Percentiles rank a stretch among this genome's conserved stretches.
These are phyloP conservation scores for Mythimna vitellina DNA, from an alignment of 2,888 invertebrate genomes.

Conservation along the genomic window DNA sequence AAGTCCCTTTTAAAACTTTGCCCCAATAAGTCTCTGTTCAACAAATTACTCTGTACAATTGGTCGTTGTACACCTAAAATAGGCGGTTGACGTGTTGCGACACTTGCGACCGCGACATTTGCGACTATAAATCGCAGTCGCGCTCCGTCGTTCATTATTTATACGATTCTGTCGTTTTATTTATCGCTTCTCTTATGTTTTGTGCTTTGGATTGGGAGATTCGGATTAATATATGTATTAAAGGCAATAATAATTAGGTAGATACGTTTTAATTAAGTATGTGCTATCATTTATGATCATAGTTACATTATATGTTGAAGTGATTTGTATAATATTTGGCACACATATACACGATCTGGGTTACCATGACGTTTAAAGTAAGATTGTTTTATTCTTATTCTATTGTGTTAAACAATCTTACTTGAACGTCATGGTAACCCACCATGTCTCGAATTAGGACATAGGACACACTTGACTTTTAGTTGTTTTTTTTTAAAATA, in stretches of 20 bases:
- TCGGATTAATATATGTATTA: slow-evolving; percentile 20
- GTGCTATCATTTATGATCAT: not conserved
- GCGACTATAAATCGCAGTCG: slow-evolving; percentile 68
- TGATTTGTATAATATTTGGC: not conserved
- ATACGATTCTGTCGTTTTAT: slow-evolving; percentile 62
- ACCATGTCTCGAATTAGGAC: not conserved
- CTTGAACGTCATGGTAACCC: too few relatives aligned
- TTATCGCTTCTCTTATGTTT: slow-evolving; percentile 54
- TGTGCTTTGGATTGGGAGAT: slow-evolving; percentile 35
- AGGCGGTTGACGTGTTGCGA: slow-evolving; percentile 66
- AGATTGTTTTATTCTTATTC: too few relatives aligned
- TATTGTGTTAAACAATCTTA: too few relatives aligned
- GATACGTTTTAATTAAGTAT: too few relatives aligned
- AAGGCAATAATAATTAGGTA: not conserved
- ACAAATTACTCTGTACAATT: slow-evolving; percentile 50
- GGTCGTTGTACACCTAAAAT: slow-evolving; percentile 57
- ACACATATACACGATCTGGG: too few relatives aligned
- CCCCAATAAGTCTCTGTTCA: slow-evolving; percentile 36
- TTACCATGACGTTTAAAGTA: too few relatives aligned
- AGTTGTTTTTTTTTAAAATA: too few relatives aligned
- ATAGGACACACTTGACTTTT: too few relatives aligned
- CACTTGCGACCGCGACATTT: slow-evolving; percentile 66
- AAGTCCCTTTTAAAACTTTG: not conserved
- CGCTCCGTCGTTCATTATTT: slow-evolving; percentile 66
- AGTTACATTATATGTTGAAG: not conserved